Evolutionary conservation across 2,113 vertebrate species (phyloP).

Genomic region (Strix uralensis): DNA sequence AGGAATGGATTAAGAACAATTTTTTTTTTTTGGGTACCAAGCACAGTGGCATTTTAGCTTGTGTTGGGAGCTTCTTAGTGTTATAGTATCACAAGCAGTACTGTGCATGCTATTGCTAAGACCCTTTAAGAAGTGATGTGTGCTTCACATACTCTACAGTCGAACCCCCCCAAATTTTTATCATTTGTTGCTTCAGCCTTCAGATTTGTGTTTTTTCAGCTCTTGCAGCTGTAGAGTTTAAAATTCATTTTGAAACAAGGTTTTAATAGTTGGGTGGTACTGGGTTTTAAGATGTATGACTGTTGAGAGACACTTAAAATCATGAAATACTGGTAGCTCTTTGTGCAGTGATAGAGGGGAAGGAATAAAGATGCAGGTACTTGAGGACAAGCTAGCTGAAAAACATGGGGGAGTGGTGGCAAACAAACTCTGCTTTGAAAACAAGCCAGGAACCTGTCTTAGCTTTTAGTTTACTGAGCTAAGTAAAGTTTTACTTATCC

Average conservation of each 20-base stretch:
- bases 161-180: not conserved
- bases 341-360: not conserved
- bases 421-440: not conserved
- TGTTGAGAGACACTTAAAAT: not conserved
- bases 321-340: not conserved
- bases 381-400: not conserved
- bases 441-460: not conserved
- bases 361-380: not conserved
- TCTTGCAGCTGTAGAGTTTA: not conserved
- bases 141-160: not conserved
- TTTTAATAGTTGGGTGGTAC: not conserved
- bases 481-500: not conserved
- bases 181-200: not conserved
- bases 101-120: not conserved
- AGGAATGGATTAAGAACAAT: not conserved
- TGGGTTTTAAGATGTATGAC: not conserved
- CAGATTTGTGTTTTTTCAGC: not conserved
- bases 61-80: not conserved
- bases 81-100: not conserved
- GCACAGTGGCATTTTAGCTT: not conserved
- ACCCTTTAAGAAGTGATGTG: not conserved
- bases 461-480: not conserved
- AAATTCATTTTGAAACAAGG: not conserved
- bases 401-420: not conserved
- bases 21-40: not conserved